These are phyloP conservation scores for Rhinoptilus africanus DNA, from an alignment of 2,113 vertebrate genomes.

Conservation along the genomic window DNA sequence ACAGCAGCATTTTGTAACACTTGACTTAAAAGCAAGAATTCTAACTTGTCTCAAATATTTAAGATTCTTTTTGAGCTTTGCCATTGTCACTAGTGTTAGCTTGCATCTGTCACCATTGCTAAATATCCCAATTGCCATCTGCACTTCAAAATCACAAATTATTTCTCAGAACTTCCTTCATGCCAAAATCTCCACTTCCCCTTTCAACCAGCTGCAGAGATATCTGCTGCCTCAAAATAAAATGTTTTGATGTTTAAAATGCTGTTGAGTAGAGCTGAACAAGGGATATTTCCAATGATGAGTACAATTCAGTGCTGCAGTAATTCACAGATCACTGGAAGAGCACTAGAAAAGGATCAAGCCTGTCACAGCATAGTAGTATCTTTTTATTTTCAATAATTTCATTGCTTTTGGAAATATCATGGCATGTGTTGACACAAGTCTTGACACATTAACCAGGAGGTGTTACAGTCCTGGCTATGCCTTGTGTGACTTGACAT, in stretches of 20 bases:
- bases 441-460: conserved; percentile 5
- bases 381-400: background rate
- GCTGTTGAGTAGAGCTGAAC: background rate
- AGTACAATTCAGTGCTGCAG: background rate
- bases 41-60: background rate
- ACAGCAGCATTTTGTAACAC: background rate
- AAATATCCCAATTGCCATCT: background rate
- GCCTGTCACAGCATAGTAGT: background rate
- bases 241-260: background rate
- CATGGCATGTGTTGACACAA: background rate
- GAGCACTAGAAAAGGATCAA: background rate
- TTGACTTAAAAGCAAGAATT: background rate
- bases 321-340: background rate
- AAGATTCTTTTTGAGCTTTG: background rate
- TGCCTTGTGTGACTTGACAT: background rate
- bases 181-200: background rate
- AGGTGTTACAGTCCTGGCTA: background rate
- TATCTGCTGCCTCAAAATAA: background rate
- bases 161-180: background rate
- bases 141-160: background rate
- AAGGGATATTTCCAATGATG: background rate
- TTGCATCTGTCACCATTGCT: background rate
- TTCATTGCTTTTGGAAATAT: background rate
- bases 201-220: background rate
- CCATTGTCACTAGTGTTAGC: background rate